A percentile compares a stretch with the other conserved stretches of the same genome.
These are phyloP conservation scores for Melanostoma mellinum DNA, from an alignment of 2,888 invertebrate genomes.

Conservation along the genomic window DNA sequence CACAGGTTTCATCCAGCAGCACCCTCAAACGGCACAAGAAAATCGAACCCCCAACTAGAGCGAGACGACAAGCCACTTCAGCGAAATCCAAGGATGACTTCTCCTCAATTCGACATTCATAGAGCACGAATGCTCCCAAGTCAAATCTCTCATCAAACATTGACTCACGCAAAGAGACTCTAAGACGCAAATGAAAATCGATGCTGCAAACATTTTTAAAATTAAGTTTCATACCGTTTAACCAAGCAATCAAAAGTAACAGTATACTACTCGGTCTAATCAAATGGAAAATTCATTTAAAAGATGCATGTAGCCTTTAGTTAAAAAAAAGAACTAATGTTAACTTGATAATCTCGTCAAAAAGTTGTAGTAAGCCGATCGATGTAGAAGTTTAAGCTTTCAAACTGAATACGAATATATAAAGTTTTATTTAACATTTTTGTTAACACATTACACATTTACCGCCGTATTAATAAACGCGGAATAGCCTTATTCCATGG, in stretches of 20 bases:
- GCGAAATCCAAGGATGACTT: conserved; percentile 77
- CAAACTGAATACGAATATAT: neutral
- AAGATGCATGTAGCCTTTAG: conserved; percentile 34
- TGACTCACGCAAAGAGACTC: conserved; percentile 59
- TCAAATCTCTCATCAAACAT: conserved; percentile 78
- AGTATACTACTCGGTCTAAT: conserved; percentile 55
- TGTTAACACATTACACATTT: conserved; percentile 34
- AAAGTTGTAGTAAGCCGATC: conserved; percentile 32
- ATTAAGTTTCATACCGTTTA: conserved; percentile 3
- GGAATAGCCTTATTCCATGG: too few species aligned
- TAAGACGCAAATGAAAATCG: conserved; percentile 54
- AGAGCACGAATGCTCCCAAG: conserved; percentile 78
- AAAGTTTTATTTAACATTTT: conserved; percentile 11
- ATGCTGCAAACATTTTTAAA: neutral
- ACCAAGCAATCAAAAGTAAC: conserved; percentile 37
- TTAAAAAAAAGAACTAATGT: conserved; percentile 43
- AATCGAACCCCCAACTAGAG: conserved; percentile 74
- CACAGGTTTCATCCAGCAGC: conserved; percentile 74
- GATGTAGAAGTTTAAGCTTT: neutral
- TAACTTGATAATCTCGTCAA: conserved; percentile 62
- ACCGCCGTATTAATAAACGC: too few species aligned
- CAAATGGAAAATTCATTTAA: conserved; percentile 11
- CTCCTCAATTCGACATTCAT: conserved; percentile 77
- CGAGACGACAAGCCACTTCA: conserved; percentile 74
- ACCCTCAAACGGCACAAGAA: conserved; percentile 78